Percentiles rank a stretch among this genome's conserved stretches.
Conservation (phyloP, 1,140 invertebrate species). For the Drosophila equinoxialis region DNA sequence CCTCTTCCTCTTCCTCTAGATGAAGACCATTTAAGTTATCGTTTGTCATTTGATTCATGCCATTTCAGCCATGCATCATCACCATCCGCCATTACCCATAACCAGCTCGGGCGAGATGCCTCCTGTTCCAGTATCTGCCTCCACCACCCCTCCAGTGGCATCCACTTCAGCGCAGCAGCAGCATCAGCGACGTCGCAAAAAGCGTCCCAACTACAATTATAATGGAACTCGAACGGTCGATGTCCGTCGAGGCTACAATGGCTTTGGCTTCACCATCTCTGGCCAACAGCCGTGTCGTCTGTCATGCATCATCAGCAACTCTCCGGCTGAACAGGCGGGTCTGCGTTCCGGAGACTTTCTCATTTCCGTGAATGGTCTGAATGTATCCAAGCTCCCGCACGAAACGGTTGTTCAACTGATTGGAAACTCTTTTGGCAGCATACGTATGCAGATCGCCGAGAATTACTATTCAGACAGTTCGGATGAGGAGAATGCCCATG, state of each 20-base stretch:
- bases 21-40: slow-evolving; percentile 20
- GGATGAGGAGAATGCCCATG: slow-evolving; percentile 76
- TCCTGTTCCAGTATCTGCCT: slow-evolving; percentile 12
- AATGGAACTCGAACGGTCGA: slow-evolving; percentile 91
- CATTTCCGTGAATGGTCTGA: slow-evolving; percentile 94
- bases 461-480: slow-evolving; percentile 93
- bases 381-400: slow-evolving; percentile 94
- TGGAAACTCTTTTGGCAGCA: slow-evolving; percentile 90
- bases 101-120: slow-evolving; percentile 43
- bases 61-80: slow-evolving; percentile 62
- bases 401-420: slow-evolving; percentile 96
- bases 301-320: slow-evolving; percentile 92
- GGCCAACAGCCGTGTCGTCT: slow-evolving; percentile 95
- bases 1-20: slow-evolving; percentile 31
- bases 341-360: slow-evolving; percentile 95
- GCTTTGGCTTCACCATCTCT: slow-evolving; percentile 97
- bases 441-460: slow-evolving; percentile 93
- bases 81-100: slow-evolving; percentile 74
- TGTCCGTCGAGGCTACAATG: slow-evolving; percentile 91
- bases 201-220: slow-evolving; percentile 82
- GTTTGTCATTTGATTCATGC: slow-evolving; percentile 10
- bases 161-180: slow-evolving; percentile 33
- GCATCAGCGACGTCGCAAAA: slow-evolving; percentile 81
- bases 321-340: slow-evolving; percentile 93
- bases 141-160: slow-evolving; percentile 18